These are phyloP conservation scores for Drosophila hawaiiensis DNA, from an alignment of 2,888 invertebrate species.

Conservation along the genomic window DNA sequence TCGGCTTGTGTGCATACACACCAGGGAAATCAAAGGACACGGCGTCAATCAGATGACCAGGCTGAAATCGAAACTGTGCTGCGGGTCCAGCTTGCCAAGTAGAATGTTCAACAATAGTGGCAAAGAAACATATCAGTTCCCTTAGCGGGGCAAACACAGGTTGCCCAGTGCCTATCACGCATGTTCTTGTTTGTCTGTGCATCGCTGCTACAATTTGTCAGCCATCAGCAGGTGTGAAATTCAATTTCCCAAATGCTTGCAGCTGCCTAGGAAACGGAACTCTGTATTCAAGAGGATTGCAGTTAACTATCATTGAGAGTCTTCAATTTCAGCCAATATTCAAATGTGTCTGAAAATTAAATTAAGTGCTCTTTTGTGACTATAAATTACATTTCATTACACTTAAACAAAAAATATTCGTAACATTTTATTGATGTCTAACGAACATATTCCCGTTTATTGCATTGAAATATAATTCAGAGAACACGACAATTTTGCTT, in stretches of 20 bases:
- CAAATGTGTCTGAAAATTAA: not conserved
- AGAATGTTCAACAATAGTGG: slow-evolving; percentile 36
- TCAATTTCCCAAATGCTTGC: slow-evolving; percentile 83
- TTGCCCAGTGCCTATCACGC: slow-evolving; percentile 10
- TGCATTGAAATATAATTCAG: not conserved
- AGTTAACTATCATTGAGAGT: slow-evolving; percentile 5
- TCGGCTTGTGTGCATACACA: slow-evolving; percentile 22
- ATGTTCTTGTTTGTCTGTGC: slow-evolving; percentile 11
- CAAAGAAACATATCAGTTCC: slow-evolving; percentile 16
- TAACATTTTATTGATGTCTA: not conserved
- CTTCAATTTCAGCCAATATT: not conserved
- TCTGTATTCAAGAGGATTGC: slow-evolving; percentile 3
- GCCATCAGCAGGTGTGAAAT: slow-evolving; percentile 82
- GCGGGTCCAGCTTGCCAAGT: slow-evolving; percentile 21
- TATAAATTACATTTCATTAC: not conserved
- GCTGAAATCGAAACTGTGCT: slow-evolving; percentile 37
- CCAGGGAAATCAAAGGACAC: slow-evolving; percentile 55
- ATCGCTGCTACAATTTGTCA: slow-evolving; percentile 28
- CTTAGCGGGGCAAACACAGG: slow-evolving; percentile 4
- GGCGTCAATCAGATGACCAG: slow-evolving; percentile 40
- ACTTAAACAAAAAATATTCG: not conserved
- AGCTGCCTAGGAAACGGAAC: slow-evolving; percentile 81
- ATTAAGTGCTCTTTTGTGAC: not conserved
- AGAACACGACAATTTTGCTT: not conserved
- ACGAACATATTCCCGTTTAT: not conserved